A percentile compares a stretch with the other conserved stretches of the same genome.
phyloP scores from a whole-genome alignment of 92 coral and sea anemone species.

The Micromussa lordhowensis region DNA sequence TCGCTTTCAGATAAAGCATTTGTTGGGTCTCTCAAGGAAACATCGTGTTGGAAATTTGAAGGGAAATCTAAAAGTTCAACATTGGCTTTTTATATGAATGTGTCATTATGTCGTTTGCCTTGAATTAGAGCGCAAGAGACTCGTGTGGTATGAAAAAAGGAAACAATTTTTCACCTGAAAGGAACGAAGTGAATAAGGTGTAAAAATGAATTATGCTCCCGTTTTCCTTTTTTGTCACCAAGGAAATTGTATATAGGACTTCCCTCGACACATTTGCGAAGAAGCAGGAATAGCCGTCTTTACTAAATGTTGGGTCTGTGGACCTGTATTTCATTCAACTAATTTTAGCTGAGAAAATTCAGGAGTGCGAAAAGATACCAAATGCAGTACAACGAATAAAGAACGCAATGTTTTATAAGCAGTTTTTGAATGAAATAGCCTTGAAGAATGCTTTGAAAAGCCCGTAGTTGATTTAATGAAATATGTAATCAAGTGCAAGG shows the following conservation, averaged over 20 bases:
- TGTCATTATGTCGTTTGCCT: background rate
- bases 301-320: background rate
- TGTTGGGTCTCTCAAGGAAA: background rate
- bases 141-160: background rate
- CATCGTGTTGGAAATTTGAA: background rate
- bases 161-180: background rate
- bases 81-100: background rate
- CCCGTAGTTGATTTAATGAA: background rate
- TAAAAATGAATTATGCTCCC: background rate
- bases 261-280: background rate
- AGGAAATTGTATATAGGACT: background rate
- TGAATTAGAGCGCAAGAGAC: background rate
- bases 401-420: background rate
- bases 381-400: background rate
- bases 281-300: background rate
- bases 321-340: background rate
- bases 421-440: background rate
- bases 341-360: background rate
- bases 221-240: background rate
- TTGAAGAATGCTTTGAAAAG: background rate
- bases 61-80: background rate
- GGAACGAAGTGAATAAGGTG: background rate
- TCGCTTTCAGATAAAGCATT: background rate
- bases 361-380: background rate
- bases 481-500: background rate